These are phyloP conservation scores for Haemorhous mexicanus DNA, from an alignment of 2,113 vertebrate species.

Conservation along the genomic window DNA sequence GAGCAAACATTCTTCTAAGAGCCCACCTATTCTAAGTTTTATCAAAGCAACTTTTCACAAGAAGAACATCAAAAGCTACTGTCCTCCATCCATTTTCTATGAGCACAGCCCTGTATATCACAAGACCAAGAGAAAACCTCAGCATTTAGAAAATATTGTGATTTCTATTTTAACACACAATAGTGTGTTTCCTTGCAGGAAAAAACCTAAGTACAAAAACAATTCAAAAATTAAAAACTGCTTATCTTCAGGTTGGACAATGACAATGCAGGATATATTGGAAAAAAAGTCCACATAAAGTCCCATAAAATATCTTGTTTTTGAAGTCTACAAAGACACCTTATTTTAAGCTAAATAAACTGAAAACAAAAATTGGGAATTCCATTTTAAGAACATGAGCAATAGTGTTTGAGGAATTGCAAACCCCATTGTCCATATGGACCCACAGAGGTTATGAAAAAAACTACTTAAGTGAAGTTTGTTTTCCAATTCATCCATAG, in stretches of 20 bases:
- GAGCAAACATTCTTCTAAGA: background rate
- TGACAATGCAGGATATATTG: background rate
- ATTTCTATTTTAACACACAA: background rate
- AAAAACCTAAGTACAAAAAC: background rate
- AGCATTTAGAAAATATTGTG: background rate
- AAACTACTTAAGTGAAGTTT: background rate
- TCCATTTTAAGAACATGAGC: background rate
- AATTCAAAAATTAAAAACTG: background rate
- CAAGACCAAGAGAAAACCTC: background rate
- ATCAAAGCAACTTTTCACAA: background rate
- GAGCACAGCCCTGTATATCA: background rate
- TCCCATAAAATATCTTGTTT: background rate
- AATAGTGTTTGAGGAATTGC: background rate
- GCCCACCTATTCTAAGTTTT: background rate
- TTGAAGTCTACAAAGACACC: background rate
- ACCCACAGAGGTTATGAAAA: background rate
- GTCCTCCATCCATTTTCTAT: background rate
- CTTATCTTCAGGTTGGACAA: background rate
- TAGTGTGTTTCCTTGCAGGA: background rate
- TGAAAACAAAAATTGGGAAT: background rate
- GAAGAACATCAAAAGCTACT: background rate
- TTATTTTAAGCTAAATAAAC: background rate
- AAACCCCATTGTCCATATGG: background rate
- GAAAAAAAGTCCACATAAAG: background rate
- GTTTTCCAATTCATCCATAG: background rate